These are phyloP conservation scores for Dromius quadrimaculatus DNA, from an alignment of 2,888 invertebrate genomes.

Conservation along the genomic window DNA sequence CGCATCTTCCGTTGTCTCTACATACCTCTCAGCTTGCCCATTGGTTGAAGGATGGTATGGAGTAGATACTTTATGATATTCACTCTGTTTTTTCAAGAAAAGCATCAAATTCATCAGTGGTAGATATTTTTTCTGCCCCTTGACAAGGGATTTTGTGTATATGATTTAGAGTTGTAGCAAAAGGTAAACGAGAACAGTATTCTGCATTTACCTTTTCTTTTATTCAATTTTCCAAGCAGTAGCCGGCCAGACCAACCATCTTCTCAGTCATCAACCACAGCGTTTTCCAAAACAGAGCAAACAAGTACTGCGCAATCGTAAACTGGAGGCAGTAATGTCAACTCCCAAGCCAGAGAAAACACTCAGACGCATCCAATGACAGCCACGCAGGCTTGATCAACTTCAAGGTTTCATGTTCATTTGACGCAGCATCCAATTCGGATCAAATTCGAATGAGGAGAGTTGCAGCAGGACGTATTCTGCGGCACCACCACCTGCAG, in stretches of 20 bases:
- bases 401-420: conserved; percentile 77
- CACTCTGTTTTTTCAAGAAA: too few species aligned
- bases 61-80: too few species aligned
- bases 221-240: conserved; percentile 71
- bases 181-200: too few species aligned
- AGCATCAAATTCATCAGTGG: too few species aligned
- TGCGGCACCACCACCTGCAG: conserved; percentile 51
- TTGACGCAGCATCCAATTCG: conserved; percentile 76
- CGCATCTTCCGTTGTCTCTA: too few species aligned
- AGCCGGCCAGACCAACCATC: conserved; percentile 62
- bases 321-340: conserved; percentile 56
- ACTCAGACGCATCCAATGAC: conserved; percentile 79
- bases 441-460: conserved; percentile 71
- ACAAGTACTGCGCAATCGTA: conserved; percentile 55
- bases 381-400: conserved; percentile 77
- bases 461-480: conserved; percentile 57
- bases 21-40: too few species aligned
- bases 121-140: too few species aligned
- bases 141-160: too few species aligned
- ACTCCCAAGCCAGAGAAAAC: conserved; percentile 71
- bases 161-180: too few species aligned
- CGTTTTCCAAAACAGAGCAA: conserved; percentile 17
- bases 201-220: too few species aligned
- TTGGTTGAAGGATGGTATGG: too few species aligned
- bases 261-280: conserved; percentile 33